Percentiles rank a stretch among this genome's conserved stretches.
Evolutionary conservation across 2,113 vertebrate genomes (phyloP).

Genomic region (Mus pahari): DNA sequence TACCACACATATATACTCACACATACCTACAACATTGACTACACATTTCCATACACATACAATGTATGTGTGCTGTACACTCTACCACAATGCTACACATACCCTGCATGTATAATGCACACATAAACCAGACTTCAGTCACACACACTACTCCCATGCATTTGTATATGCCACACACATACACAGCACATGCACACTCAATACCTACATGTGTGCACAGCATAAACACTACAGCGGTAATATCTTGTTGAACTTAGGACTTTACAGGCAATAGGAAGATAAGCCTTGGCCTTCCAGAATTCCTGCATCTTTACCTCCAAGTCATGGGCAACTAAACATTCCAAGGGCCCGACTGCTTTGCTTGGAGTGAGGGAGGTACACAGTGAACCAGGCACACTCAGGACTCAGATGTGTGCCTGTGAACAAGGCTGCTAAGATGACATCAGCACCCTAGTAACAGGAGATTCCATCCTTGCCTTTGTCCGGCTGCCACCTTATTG

Average conservation of each 20-base stretch:
- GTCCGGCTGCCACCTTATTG: too few species aligned
- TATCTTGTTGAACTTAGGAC: not conserved
- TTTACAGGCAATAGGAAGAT: not conserved
- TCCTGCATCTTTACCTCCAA: not conserved
- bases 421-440: not conserved
- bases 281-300: not conserved
- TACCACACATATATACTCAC: not conserved
- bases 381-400: not conserved
- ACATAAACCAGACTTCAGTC: not conserved
- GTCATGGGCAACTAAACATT: too few species aligned
- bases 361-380: not conserved
- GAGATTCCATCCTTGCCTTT: not conserved
- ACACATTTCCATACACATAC: not conserved
- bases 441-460: not conserved
- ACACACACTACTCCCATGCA: not conserved
- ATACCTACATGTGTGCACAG: not conserved
- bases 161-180: not conserved
- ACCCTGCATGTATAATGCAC: not conserved
- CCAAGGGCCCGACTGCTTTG: not conserved
- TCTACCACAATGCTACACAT: not conserved
- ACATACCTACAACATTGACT: not conserved
- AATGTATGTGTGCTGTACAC: not conserved
- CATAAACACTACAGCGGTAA: not conserved
- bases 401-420: not conserved
- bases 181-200: not conserved